Conservation (phyloP, 2,113 vertebrate species). For the Bettongia penicillata region DNA sequence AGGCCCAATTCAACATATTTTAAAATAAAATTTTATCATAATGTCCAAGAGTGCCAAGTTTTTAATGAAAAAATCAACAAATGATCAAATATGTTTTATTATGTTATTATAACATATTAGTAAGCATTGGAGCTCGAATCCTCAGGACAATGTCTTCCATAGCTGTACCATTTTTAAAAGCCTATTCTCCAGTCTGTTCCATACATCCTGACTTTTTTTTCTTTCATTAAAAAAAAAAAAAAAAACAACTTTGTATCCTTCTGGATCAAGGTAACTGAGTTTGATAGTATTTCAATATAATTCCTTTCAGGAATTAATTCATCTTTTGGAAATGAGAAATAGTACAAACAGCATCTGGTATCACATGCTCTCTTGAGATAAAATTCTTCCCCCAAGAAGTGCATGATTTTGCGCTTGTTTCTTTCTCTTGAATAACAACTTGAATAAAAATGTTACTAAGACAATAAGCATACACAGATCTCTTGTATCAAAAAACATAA, state of each 20-base stretch:
- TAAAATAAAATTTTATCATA: not conserved
- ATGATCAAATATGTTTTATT: not conserved
- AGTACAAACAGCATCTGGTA: not conserved
- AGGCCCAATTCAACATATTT: not conserved
- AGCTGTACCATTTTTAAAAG: not conserved
- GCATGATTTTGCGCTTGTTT: not conserved
- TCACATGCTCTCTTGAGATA: not conserved
- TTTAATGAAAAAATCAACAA: not conserved
- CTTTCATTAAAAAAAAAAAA: too few relatives aligned
- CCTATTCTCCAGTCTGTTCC: not conserved
- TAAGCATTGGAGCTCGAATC: not conserved
- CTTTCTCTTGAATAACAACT: not conserved
- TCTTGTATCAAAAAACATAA: not conserved
- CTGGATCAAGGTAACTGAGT: too few relatives aligned
- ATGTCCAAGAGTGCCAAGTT: not conserved
- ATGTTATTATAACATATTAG: not conserved
- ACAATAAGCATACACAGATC: not conserved
- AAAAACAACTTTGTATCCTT: too few relatives aligned
- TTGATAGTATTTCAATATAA: not conserved
- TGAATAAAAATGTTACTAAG: not conserved
- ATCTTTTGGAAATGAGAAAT: not conserved
- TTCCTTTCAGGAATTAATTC: not conserved
- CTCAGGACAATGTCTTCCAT: not conserved
- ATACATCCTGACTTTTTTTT: not conserved
- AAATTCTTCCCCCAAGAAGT: not conserved